phyloP scores from a whole-genome alignment of 2,113 vertebrate species.

The Dolichotis patagonum region DNA sequence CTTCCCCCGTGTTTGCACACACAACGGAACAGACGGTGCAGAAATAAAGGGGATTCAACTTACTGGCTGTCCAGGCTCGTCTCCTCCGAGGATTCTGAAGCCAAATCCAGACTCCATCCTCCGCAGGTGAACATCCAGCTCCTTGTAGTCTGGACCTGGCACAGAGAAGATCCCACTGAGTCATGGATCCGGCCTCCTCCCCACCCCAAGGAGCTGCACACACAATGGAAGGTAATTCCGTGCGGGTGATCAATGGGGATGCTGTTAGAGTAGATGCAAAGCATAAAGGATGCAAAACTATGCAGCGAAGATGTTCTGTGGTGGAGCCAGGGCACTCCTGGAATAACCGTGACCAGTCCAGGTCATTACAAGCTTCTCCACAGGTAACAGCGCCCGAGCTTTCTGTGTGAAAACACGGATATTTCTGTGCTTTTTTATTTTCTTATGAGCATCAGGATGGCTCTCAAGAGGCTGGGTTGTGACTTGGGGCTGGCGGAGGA shows the following conservation, averaged over 20 bases:
- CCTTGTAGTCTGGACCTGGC: constrained; percentile 94
- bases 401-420: not conserved
- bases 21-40: not conserved
- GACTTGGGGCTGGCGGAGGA: not conserved
- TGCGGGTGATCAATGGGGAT: constrained; percentile 78
- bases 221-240: constrained; percentile 61
- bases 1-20: constrained; percentile 58
- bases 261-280: constrained; percentile 75
- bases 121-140: constrained; percentile 96
- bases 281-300: not conserved
- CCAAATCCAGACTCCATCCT: constrained; percentile 99
- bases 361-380: not conserved
- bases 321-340: not conserved
- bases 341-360: not conserved
- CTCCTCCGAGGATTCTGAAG: constrained; percentile 98
- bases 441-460: not conserved
- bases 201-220: constrained; percentile 50
- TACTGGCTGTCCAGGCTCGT: constrained; percentile 98
- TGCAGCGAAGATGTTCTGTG: not conserved
- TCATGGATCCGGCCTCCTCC: constrained; percentile 55
- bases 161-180: constrained; percentile 84
- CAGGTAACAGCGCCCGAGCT: not conserved
- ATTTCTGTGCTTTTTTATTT: not conserved
- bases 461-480: not conserved
- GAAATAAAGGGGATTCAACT: constrained; percentile 85